A percentile compares a stretch with the other conserved stretches of the same genome.
phyloP scores from a whole-genome alignment of 1,140 invertebrate species.

The Drosophila bipectinata region DNA sequence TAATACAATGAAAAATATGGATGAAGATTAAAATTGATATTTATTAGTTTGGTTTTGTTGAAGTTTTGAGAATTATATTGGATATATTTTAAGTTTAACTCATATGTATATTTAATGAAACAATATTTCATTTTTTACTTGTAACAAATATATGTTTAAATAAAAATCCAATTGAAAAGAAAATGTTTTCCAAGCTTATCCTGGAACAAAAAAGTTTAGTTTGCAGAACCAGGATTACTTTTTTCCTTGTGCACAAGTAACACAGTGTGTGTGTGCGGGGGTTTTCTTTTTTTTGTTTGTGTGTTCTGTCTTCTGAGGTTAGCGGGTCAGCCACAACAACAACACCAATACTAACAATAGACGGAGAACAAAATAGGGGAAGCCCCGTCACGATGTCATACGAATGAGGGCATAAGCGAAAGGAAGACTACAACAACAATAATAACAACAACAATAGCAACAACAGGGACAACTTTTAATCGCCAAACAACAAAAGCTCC shows the following conservation, averaged over 20 bases:
- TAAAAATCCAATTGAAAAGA: not conserved
- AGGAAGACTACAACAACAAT: slow-evolving; percentile 54
- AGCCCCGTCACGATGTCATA: slow-evolving; percentile 60
- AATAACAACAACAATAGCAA: slow-evolving; percentile 38
- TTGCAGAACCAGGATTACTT: not conserved
- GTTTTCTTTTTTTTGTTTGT: not conserved
- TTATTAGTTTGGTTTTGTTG: not conserved
- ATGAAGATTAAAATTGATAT: not conserved
- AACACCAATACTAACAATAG: slow-evolving; percentile 24
- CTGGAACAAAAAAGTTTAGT: not conserved
- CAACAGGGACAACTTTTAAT: slow-evolving; percentile 77
- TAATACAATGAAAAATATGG: not conserved
- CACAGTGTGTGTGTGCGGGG: not conserved
- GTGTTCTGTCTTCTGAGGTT: slow-evolving; percentile 64
- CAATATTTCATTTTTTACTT: no score
- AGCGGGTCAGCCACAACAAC: slow-evolving; percentile 77
- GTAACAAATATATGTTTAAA: not conserved
- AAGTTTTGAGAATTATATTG: no score
- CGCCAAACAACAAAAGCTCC: slow-evolving; percentile 72
- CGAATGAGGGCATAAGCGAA: slow-evolving; percentile 74
- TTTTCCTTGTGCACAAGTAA: slow-evolving; percentile 7
- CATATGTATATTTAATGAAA: no score
- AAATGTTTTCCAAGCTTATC: not conserved
- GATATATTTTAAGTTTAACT: no score
- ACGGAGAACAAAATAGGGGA: slow-evolving; percentile 44